Evolutionary conservation across 1,140 invertebrate species (phyloP), one percentile per base, ranked within the genome.

Genomic region (Arion vulgaris): DNA sequence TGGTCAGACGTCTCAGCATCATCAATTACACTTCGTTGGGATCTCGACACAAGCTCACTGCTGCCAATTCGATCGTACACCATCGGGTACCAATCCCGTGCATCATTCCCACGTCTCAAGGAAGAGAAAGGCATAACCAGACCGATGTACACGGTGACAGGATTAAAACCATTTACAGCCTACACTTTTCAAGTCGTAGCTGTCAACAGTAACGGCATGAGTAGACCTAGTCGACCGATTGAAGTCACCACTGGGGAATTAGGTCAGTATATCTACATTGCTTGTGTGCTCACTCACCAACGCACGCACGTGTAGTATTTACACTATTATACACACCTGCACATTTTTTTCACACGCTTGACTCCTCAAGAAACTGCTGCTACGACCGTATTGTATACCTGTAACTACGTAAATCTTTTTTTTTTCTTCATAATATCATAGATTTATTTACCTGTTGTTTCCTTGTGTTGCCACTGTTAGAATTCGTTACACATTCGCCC

Each of bases 131-230:
- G 97, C 41, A 96, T 98, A 85, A 96, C 96, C 84, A 96, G 96
- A 36, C 96, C 96, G 94, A 97, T 97, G 93, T 98, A 98, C 92
- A 96, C 96, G 45, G 96, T 99, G 45, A 94, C 95, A 72, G 95
- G 95, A 85, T 93, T 98, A 26, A 97, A 96, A 79, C 97, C 98
- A 1, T 98, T 97, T 92, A 99, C 97, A 0, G 96, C 82, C 89
- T 99, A 99, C 93, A 97, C 99, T 92, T 97, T 99, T 93, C 96
- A 96, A 91, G 96, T 99, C 82, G 96, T 97, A 84, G 98, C 97
- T 28, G 97, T 98, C 28, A 99, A 98, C 93, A 96, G 95, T 89
- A 96, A 98, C 87, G 98, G 98, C 51, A 94, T 96, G 85, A 97
- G 98, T 77, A 95, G 95, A 49, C 95, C 96, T 0, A 98, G 97